Percentiles rank a stretch among this genome's conserved stretches.
phyloP scores from a whole-genome alignment of 2,113 vertebrate species.

The Hiodon alosoides region DNA sequence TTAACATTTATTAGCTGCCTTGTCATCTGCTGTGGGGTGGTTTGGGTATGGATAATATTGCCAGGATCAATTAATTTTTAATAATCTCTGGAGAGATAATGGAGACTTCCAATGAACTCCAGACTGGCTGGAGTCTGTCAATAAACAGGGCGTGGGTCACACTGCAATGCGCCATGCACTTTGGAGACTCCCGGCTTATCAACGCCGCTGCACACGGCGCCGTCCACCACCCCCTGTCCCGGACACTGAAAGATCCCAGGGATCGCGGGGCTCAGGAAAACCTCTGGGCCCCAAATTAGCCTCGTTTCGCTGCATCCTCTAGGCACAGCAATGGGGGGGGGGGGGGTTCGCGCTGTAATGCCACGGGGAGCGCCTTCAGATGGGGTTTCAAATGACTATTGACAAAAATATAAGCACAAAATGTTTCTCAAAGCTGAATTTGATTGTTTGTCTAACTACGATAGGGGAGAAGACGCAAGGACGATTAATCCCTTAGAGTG shows the following conservation, averaged over 20 bases:
- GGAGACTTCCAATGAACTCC: conserved; percentile 60
- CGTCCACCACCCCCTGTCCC: conserved; percentile 1
- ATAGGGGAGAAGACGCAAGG: neutral
- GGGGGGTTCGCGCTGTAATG: neutral
- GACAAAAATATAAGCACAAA: conserved; percentile 7
- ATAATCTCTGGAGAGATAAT: conserved; percentile 62
- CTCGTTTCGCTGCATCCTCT: neutral
- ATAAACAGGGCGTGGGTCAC: conserved; percentile 61
- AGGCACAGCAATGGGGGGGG: neutral
- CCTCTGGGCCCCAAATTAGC: neutral
- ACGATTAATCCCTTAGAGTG: neutral
- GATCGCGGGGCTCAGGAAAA: neutral
- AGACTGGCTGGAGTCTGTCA: conserved; percentile 74
- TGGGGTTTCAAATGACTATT: conserved; percentile 9
- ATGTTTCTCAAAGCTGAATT: conserved; percentile 12
- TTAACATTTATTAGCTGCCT: conserved; percentile 61
- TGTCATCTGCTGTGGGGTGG: conserved; percentile 33
- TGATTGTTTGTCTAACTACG: conserved; percentile 9
- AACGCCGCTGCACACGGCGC: neutral
- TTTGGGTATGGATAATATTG: conserved; percentile 45
- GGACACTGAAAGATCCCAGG: neutral
- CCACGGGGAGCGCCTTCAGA: neutral
- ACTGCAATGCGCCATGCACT: conserved; percentile 48
- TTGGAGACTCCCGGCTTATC: conserved; percentile 21
- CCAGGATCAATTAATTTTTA: conserved; percentile 65